phyloP scores from a whole-genome alignment of 2,888 invertebrate species.

The Bhutanitis thaidina region DNA sequence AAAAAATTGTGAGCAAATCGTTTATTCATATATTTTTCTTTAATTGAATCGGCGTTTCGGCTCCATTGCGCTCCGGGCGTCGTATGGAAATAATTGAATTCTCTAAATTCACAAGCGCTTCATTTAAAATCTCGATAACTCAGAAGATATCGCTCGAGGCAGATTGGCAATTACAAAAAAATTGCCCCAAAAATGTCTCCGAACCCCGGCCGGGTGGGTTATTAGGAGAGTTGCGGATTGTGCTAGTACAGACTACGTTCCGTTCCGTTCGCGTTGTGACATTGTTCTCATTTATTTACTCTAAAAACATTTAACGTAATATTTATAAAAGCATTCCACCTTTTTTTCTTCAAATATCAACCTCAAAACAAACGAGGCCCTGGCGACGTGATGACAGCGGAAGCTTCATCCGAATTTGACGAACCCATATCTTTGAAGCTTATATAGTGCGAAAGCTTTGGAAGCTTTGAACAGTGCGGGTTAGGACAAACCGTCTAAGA shows the following conservation, averaged over 20 bases:
- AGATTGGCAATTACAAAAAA: slow-evolving; percentile 66
- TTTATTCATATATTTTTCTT: slow-evolving; percentile 13
- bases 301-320: no score
- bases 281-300: no score
- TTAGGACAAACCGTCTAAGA: no score
- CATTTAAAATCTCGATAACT: slow-evolving; percentile 22
- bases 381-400: no score
- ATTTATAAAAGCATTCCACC: no score
- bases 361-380: no score
- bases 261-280: background rate
- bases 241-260: slow-evolving; percentile 25
- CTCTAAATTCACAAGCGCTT: slow-evolving; percentile 19
- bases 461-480: no score
- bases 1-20: background rate
- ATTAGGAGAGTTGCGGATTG: slow-evolving; percentile 27
- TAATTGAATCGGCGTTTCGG: slow-evolving; percentile 14
- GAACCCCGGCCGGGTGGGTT: slow-evolving; percentile 29
- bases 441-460: no score
- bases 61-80: slow-evolving; percentile 11
- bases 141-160: slow-evolving; percentile 34
- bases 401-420: no score
- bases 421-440: no score
- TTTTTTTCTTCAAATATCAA: no score
- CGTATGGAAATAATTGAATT: slow-evolving; percentile 22
- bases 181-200: slow-evolving; percentile 41